Evolutionary conservation across 2,888 invertebrate genomes (phyloP).

Genomic region (Ophion costatus): DNA sequence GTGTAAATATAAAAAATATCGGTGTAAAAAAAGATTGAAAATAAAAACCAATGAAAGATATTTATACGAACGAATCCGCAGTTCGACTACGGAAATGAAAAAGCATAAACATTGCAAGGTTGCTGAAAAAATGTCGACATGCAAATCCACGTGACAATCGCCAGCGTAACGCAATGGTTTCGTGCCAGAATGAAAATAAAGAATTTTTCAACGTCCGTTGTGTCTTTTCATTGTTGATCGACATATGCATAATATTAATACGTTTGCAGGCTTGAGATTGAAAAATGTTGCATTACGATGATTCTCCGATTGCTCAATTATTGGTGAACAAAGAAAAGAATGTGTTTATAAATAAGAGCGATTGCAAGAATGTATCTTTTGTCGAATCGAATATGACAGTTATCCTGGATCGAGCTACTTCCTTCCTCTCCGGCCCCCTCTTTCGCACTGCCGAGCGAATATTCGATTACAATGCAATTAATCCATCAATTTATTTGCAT

Average conservation of each 20-base stretch:
- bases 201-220: not conserved
- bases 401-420: not conserved
- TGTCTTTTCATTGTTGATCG: not conserved
- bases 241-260: not conserved
- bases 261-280: not conserved
- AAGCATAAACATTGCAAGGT: not conserved
- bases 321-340: not conserved
- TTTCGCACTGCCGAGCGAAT: not conserved
- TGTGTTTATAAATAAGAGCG: not conserved
- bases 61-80: not conserved
- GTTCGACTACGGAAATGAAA: not conserved
- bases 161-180: no score
- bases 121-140: not conserved
- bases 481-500: not conserved
- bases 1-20: not conserved
- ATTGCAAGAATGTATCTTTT: not conserved
- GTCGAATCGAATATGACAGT: constrained; percentile 7
- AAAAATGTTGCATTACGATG: not conserved
- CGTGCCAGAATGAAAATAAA: not conserved
- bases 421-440: not conserved
- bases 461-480: not conserved
- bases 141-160: no score
- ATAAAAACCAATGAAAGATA: not conserved
- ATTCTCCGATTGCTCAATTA: not conserved
- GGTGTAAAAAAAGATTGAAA: not conserved